A percentile compares a stretch with the other conserved stretches of the same genome.
phyloP scores from a whole-genome alignment of 2,888 invertebrate genomes.

The Sminthurides aquaticus region DNA sequence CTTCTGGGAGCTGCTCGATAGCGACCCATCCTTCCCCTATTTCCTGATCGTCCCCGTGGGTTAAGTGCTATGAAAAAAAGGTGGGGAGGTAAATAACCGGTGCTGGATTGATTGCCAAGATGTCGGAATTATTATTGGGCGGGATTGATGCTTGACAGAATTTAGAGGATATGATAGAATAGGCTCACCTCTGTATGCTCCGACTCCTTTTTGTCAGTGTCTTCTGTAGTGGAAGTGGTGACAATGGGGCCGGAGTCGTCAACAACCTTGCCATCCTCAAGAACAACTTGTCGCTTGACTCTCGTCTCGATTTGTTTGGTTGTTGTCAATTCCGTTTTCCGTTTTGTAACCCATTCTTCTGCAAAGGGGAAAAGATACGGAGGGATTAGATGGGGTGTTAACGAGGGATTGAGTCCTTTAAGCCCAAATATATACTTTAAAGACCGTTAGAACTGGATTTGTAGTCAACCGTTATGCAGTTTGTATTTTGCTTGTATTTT shows the following conservation, averaged over 20 bases:
- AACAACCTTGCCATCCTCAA: slow-evolving; percentile 84
- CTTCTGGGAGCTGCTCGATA: slow-evolving; percentile 56
- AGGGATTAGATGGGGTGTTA: too few relatives aligned
- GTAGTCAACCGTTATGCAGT: not conserved
- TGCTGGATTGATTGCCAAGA: not conserved
- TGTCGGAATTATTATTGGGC: too few relatives aligned
- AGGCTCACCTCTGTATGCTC: slow-evolving; percentile 66
- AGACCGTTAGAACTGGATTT: not conserved
- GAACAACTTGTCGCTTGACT: slow-evolving; percentile 73
- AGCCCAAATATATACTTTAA: not conserved
- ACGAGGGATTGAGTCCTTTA: too few relatives aligned
- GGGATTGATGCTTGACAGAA: too few relatives aligned
- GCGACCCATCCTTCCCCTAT: slow-evolving; percentile 50
- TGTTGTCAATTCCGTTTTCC: slow-evolving; percentile 80
- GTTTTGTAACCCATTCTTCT: slow-evolving; percentile 90
- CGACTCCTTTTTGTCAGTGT: slow-evolving; percentile 79
- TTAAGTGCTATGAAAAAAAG: slow-evolving; percentile 49
- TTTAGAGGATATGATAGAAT: not conserved
- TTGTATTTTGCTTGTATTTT: not conserved
- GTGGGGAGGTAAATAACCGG: not conserved
- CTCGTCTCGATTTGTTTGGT: slow-evolving; percentile 84
- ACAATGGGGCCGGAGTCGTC: slow-evolving; percentile 83
- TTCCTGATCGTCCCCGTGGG: slow-evolving; percentile 49
- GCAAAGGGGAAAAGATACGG: slow-evolving; percentile 47
- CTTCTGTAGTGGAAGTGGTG: slow-evolving; percentile 83